Conservation (phyloP, 2,113 vertebrate genomes). For the Nannospalax galili region DNA sequence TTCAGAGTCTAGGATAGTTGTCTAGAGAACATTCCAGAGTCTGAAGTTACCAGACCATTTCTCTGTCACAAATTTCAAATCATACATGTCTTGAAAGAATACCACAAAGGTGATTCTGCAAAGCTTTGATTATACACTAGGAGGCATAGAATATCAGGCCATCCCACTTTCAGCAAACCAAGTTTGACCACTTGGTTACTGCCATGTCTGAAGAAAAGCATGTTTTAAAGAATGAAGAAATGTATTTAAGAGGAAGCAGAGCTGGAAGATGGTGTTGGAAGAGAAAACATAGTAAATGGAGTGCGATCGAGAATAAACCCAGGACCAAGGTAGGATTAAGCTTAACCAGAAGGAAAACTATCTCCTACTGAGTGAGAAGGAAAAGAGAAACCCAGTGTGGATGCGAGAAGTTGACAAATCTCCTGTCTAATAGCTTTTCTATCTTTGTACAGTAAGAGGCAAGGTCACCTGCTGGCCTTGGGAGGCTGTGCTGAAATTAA, state of each 20-base stretch:
- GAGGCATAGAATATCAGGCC: background rate
- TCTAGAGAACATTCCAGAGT: background rate
- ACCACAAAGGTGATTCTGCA: background rate
- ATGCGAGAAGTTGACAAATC: background rate
- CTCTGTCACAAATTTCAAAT: background rate
- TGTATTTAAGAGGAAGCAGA: background rate
- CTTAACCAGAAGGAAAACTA: background rate
- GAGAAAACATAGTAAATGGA: background rate
- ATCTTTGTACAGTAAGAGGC: background rate
- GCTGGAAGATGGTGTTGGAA: background rate
- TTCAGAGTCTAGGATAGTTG: background rate
- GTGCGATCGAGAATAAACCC: background rate
- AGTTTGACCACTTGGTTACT: background rate
- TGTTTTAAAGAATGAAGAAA: background rate
- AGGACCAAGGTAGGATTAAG: background rate
- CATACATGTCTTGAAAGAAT: background rate
- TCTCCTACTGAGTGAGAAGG: background rate
- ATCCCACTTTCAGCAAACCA: background rate
- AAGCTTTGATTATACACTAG: background rate
- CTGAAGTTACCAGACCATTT: background rate
- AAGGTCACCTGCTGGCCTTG: background rate
- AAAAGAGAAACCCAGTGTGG: background rate
- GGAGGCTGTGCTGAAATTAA: background rate
- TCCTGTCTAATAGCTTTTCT: background rate
- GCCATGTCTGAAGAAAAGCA: background rate